A percentile compares a stretch with the other conserved stretches of the same genome.
Conservation (phyloP, 2,113 vertebrate species). For the Atherinomorus stipes region DNA sequence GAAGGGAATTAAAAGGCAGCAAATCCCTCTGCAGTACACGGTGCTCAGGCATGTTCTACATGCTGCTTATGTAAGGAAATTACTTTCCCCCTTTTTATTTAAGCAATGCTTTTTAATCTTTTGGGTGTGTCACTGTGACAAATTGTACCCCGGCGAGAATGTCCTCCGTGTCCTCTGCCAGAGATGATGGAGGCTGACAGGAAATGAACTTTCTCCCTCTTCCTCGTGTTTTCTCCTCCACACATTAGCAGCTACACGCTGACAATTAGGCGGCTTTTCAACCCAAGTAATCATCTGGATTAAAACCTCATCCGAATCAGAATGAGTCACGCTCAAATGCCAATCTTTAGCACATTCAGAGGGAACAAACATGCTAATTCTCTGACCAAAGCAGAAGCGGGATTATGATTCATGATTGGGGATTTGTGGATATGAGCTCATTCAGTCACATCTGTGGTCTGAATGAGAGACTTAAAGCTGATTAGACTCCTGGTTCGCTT, state of each 20-base stretch:
- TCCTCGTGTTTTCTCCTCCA: slow-evolving; percentile 1
- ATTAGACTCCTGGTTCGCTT: background rate
- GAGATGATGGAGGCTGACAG: slow-evolving; percentile 7
- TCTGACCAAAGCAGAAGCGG: slow-evolving; percentile 15
- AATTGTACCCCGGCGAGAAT: slow-evolving; percentile 25
- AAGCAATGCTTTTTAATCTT: slow-evolving; percentile 35
- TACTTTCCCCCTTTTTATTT: background rate
- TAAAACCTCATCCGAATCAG: slow-evolving; percentile 12
- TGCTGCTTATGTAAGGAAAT: slow-evolving; percentile 62
- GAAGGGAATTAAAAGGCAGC: slow-evolving; percentile 50
- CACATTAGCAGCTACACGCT: slow-evolving; percentile 3
- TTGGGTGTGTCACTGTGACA: background rate
- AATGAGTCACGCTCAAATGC: background rate
- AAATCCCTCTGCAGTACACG: slow-evolving; percentile 45
- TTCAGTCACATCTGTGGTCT: too few relatives aligned
- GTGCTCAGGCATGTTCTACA: slow-evolving; percentile 35
- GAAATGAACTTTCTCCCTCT: background rate
- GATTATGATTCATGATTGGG: slow-evolving; percentile 11
- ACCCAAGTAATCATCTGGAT: slow-evolving; percentile 37
- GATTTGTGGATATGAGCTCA: background rate
- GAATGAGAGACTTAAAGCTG: too few relatives aligned
- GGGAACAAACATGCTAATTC: slow-evolving; percentile 8
- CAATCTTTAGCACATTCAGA: background rate
- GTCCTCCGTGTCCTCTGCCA: slow-evolving; percentile 8
- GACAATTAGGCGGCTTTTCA: slow-evolving; percentile 37